phyloP scores from a whole-genome alignment of 2,113 vertebrate species.

The Sylvia atricapilla region DNA sequence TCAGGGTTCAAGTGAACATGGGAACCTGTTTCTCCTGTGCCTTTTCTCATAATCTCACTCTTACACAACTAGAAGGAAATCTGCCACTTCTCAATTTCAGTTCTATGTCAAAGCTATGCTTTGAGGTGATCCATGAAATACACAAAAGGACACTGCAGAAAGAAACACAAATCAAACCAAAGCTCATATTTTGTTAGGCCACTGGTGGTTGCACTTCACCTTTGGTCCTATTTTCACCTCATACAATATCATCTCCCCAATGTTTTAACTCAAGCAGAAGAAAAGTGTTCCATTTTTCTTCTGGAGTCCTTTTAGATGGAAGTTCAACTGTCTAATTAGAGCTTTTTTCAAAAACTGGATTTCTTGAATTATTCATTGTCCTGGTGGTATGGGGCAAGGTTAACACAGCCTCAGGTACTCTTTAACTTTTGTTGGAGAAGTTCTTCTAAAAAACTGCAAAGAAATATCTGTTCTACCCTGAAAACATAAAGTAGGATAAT shows the following conservation, averaged over 20 bases:
- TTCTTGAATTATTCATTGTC: conserved; percentile 48
- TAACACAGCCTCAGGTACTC: background rate
- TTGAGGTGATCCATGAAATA: background rate
- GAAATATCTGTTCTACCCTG: background rate
- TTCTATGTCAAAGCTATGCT: background rate
- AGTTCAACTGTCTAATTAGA: conserved; percentile 27
- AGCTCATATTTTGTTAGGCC: background rate
- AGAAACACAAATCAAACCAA: background rate
- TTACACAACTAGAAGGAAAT: background rate
- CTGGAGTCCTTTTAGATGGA: background rate
- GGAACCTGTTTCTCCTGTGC: background rate
- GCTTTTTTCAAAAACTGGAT: background rate
- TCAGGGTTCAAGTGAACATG: background rate
- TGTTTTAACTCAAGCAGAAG: background rate
- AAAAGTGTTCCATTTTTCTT: background rate
- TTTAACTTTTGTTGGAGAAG: background rate
- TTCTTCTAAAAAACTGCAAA: background rate
- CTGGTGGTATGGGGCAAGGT: background rate
- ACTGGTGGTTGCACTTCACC: background rate
- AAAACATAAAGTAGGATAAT: background rate
- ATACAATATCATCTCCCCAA: background rate
- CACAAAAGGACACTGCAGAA: background rate
- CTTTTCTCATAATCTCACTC: background rate
- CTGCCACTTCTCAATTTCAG: background rate
- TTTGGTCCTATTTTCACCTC: background rate